Evolutionary conservation across 2,797 vertebrate species (phyloP).

Genomic region (Bryconaethiops microstoma): DNA sequence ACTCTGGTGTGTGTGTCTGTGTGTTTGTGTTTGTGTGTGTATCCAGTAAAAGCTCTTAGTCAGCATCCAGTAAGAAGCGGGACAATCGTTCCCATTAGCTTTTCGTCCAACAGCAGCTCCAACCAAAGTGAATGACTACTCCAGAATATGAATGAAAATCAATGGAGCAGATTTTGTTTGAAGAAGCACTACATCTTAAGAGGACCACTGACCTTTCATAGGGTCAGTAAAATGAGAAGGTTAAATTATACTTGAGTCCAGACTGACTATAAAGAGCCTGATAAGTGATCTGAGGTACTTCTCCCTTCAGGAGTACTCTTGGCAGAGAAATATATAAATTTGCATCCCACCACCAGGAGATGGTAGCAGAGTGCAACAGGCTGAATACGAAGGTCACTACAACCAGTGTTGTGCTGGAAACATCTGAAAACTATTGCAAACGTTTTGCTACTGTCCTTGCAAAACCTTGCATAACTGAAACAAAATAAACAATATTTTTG

Average conservation of each 20-base stretch:
- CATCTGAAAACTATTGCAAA: neutral
- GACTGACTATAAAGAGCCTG: neutral
- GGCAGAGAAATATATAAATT: neutral
- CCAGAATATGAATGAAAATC: conserved; percentile 42
- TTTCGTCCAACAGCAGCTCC: neutral
- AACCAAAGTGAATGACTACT: conserved; percentile 15
- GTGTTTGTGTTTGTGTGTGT: conserved; percentile 15
- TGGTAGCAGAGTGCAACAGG: conserved; percentile 69
- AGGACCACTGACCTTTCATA: conserved; percentile 22
- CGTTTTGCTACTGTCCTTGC: neutral
- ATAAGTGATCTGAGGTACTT: neutral
- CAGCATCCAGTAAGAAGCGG: conserved; percentile 7
- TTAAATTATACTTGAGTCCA: conserved; percentile 22
- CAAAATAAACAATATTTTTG: neutral
- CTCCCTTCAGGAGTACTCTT: neutral
- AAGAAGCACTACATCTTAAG: conserved; percentile 6
- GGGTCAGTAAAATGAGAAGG: neutral
- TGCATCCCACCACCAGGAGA: conserved; percentile 66
- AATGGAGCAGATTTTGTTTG: conserved; percentile 23
- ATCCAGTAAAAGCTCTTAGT: conserved; percentile 22
- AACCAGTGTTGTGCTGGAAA: neutral
- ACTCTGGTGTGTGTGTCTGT: neutral
- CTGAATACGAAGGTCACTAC: neutral
- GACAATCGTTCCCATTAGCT: conserved; percentile 1
- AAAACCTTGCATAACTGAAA: neutral